Evolutionary conservation across 2,113 vertebrate genomes (phyloP).

Genomic region (Microtus pennsylvanicus): DNA sequence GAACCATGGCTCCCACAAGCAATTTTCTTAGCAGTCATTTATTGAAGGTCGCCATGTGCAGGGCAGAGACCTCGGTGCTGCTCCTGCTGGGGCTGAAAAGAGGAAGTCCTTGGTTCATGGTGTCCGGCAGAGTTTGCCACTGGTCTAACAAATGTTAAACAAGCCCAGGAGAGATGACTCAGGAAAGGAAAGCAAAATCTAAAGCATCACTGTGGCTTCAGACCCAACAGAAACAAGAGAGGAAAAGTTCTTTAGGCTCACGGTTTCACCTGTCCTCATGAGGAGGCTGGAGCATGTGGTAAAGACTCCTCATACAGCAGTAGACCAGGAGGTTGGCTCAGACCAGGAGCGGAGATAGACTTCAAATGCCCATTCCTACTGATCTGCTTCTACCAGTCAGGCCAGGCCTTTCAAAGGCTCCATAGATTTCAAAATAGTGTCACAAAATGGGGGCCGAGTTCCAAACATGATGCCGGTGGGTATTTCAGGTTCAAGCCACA

Average conservation of each 20-base stretch:
- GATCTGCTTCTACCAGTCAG: background rate
- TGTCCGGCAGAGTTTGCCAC: background rate
- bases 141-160: fast-evolving
- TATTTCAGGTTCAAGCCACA: background rate
- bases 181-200: background rate
- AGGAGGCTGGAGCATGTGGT: background rate
- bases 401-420: background rate
- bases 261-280: background rate
- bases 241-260: background rate
- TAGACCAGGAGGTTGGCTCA: background rate
- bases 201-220: background rate
- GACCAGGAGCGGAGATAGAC: background rate
- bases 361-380: no score
- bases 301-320: background rate
- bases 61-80: background rate
- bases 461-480: background rate
- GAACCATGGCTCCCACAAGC: background rate
- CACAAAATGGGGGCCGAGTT: background rate
- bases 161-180: no score
- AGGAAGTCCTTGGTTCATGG: background rate
- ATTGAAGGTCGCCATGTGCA: background rate
- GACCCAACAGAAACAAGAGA: background rate
- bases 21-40: conserved; percentile 19
- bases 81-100: background rate
- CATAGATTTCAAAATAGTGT: background rate